These are phyloP conservation scores for Brachymystax lenok DNA, from an alignment of 2,797 vertebrate species.

Conservation along the genomic window DNA sequence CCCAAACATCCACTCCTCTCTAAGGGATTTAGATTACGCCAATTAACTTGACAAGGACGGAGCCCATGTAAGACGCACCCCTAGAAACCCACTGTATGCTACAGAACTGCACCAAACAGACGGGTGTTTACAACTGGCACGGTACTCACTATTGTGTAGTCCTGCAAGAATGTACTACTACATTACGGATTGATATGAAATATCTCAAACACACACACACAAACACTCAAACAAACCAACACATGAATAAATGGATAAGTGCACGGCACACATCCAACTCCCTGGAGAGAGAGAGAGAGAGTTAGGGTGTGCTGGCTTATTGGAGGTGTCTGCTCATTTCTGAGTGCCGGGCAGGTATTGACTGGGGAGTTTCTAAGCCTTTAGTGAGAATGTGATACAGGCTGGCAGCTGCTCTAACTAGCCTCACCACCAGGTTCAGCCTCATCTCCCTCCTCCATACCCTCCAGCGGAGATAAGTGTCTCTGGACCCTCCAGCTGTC, in stretches of 20 bases:
- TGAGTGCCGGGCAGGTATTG: background rate
- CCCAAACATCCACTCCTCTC: background rate
- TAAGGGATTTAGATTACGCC: background rate
- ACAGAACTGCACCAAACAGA: too few relatives aligned
- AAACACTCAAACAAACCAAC: background rate
- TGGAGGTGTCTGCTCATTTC: slow-evolving; percentile 10
- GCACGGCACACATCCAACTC: background rate
- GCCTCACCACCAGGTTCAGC: background rate
- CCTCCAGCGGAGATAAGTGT: background rate
- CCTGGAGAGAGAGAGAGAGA: background rate
- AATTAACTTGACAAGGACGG: background rate
- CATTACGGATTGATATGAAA: background rate
- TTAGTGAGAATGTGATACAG: slow-evolving; percentile 3
- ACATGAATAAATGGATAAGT: background rate
- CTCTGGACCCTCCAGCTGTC: slow-evolving; percentile 23
- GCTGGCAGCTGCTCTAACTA: background rate
- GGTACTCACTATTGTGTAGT: background rate
- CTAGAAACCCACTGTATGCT: background rate
- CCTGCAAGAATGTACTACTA: too few relatives aligned
- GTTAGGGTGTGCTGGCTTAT: background rate
- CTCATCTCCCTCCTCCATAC: background rate
- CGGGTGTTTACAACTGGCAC: background rate
- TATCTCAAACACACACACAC: background rate
- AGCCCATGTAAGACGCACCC: background rate
- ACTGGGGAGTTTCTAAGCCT: slow-evolving; percentile 2